These are phyloP conservation scores for Notodonta ziczac DNA, from an alignment of 2,888 invertebrate species.

Conservation along the genomic window DNA sequence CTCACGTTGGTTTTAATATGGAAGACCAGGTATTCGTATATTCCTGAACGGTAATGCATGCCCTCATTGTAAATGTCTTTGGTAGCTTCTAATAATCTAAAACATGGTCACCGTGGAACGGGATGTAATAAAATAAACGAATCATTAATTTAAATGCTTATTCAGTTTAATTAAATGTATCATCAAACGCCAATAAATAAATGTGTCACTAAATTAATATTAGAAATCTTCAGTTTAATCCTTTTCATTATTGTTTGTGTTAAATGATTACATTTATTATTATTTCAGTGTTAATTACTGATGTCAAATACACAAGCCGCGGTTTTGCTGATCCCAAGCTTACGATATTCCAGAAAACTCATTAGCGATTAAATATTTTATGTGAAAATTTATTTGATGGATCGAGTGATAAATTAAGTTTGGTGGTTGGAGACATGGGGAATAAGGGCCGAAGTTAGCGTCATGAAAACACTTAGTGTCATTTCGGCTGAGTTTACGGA, in stretches of 20 bases:
- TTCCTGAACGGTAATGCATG: background rate
- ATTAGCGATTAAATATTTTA: slow-evolving; percentile 34
- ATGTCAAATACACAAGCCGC: slow-evolving; percentile 22
- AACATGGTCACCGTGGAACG: too few relatives aligned
- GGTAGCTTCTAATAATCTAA: too few relatives aligned
- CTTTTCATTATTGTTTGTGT: slow-evolving; percentile 10
- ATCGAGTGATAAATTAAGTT: slow-evolving; percentile 2
- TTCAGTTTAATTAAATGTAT: slow-evolving; percentile 2
- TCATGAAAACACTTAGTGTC: too few relatives aligned
- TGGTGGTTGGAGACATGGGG: background rate
- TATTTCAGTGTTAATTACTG: slow-evolving; percentile 30
- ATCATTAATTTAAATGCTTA: background rate
- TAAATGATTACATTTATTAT: slow-evolving; percentile 9
- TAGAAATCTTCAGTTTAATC: slow-evolving; percentile 10
- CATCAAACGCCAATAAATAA: slow-evolving; percentile 11
- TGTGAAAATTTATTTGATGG: slow-evolving; percentile 23
- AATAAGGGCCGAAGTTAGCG: background rate
- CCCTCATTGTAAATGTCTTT: too few relatives aligned
- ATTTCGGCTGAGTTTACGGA: too few relatives aligned
- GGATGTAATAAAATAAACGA: too few relatives aligned
- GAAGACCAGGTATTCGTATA: background rate
- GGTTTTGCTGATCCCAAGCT: slow-evolving; percentile 22
- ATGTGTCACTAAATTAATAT: background rate
- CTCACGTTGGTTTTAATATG: slow-evolving; percentile 18
- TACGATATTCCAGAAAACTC: slow-evolving; percentile 27